A percentile compares a stretch with the other conserved stretches of the same genome.
These are phyloP conservation scores for Benthochromis sp. DNA, from an alignment of 2,113 vertebrate genomes.

Conservation along the genomic window DNA sequence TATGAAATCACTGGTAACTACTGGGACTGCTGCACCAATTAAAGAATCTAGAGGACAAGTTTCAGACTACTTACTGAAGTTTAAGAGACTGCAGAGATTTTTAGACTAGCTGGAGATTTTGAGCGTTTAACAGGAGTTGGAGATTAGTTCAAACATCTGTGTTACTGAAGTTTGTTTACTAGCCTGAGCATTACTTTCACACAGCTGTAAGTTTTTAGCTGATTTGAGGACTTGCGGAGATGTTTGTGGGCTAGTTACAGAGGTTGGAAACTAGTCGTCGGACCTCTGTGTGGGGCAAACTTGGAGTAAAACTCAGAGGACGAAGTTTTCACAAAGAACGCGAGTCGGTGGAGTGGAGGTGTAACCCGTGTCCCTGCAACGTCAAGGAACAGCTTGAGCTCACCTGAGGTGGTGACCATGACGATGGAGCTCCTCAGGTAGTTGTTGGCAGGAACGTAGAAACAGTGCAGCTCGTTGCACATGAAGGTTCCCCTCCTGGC, in stretches of 20 bases:
- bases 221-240: neutral
- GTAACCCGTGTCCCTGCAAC: neutral
- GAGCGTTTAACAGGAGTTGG: neutral
- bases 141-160: neutral
- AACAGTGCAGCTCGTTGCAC: constrained; percentile 75
- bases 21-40: neutral
- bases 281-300: neutral
- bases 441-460: constrained; percentile 67
- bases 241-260: neutral
- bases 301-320: neutral
- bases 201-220: neutral
- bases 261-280: neutral
- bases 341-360: neutral
- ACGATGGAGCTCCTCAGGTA: constrained; percentile 71
- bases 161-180: neutral
- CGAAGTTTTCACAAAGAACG: neutral
- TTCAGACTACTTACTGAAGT: neutral
- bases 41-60: neutral
- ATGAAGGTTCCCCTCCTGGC: constrained; percentile 69
- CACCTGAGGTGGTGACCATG: constrained; percentile 66
- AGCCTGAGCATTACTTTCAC: neutral
- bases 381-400: neutral
- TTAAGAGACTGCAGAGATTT: neutral
- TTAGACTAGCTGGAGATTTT: neutral
- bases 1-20: neutral